phyloP scores from a whole-genome alignment of 2,888 invertebrate genomes.

The Drosophila siamana region DNA sequence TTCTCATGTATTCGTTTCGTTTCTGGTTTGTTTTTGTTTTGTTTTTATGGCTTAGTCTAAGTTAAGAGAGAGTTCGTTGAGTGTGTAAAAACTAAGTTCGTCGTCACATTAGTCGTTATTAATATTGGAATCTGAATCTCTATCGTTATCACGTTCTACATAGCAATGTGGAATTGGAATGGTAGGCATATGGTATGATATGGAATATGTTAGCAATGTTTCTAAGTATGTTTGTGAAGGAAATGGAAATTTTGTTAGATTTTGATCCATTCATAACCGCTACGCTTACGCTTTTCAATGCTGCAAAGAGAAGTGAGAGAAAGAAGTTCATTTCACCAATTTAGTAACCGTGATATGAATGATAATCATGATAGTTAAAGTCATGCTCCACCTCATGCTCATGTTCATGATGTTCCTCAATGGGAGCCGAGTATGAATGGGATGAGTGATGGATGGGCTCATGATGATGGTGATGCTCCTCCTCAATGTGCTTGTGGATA shows the following conservation, averaged over 20 bases:
- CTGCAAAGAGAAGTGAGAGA: constrained; percentile 77
- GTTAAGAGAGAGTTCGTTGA: constrained; percentile 50
- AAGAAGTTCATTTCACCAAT: constrained; percentile 69
- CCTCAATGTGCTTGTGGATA: constrained; percentile 86
- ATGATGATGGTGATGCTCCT: constrained; percentile 81
- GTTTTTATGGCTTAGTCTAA: constrained; percentile 61
- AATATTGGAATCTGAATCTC: constrained; percentile 67
- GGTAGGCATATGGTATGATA: constrained; percentile 49
- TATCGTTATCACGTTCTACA: constrained; percentile 76
- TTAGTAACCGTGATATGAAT: constrained; percentile 75
- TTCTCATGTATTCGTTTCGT: constrained; percentile 29
- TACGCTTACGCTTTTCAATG: constrained; percentile 71
- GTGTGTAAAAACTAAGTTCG: constrained; percentile 66
- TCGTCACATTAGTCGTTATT: constrained; percentile 57
- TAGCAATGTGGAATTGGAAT: constrained; percentile 63
- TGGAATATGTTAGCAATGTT: constrained; percentile 37
- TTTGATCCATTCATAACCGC: constrained; percentile 57
- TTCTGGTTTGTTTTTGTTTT: constrained; percentile 8
- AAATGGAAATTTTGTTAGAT: constrained; percentile 27
- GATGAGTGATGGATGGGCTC: constrained; percentile 70
- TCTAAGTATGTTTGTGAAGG: constrained; percentile 18
- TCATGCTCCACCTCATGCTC: constrained; percentile 84
- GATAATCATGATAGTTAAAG: constrained; percentile 82
- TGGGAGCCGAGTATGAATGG: constrained; percentile 65
- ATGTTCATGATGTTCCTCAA: constrained; percentile 75